These are phyloP conservation scores for Rhagonycha lutea DNA, from an alignment of 2,888 invertebrate species.

Conservation along the genomic window DNA sequence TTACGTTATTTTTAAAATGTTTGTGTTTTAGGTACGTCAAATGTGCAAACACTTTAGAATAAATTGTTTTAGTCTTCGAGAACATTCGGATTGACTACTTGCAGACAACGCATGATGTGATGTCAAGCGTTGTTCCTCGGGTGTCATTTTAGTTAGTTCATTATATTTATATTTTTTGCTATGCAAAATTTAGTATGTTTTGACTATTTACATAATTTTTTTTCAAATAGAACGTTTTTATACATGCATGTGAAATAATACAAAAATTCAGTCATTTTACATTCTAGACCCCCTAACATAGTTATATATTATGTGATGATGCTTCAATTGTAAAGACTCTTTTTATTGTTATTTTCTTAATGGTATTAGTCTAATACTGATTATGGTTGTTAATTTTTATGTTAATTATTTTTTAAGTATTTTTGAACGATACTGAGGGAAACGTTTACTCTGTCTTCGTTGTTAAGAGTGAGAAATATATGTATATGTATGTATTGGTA, in stretches of 20 bases:
- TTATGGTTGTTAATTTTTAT: slow-evolving; percentile 3
- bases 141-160: slow-evolving; percentile 28
- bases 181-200: not conserved
- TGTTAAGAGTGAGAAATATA: not conserved
- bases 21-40: slow-evolving; percentile 79
- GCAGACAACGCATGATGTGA: slow-evolving; percentile 55
- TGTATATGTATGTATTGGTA: slow-evolving; percentile 1
- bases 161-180: not conserved
- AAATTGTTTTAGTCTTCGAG: slow-evolving; percentile 73
- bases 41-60: slow-evolving; percentile 94
- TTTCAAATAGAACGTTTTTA: not conserved
- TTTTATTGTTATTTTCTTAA: slow-evolving; percentile 12
- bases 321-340: slow-evolving; percentile 2
- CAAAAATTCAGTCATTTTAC: not conserved
- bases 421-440: slow-evolving; percentile 18
- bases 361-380: slow-evolving; percentile 9
- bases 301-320: not conserved
- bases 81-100: slow-evolving; percentile 51
- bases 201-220: not conserved
- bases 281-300: not conserved
- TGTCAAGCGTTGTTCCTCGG: slow-evolving; percentile 53
- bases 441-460: slow-evolving; percentile 15
- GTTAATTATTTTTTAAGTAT: slow-evolving; percentile 17
- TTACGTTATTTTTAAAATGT: not conserved
- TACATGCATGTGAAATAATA: not conserved